A percentile compares a stretch with the other conserved stretches of the same genome.
phyloP scores from a whole-genome alignment of 2,113 vertebrate species.

The Sander lucioperca region DNA sequence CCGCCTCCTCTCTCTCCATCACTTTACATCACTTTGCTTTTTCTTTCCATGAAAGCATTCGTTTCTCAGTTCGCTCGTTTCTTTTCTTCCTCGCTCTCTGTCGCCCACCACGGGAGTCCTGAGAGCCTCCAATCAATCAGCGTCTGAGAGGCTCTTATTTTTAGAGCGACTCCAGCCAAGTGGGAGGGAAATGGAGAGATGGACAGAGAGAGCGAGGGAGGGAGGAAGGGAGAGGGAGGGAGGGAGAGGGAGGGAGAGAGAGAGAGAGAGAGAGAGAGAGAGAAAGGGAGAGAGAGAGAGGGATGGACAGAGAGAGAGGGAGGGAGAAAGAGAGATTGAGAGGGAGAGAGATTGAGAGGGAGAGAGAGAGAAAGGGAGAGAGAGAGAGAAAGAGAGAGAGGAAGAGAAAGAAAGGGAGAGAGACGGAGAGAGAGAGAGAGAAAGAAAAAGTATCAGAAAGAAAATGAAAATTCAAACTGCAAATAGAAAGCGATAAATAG shows the following conservation, averaged over 20 bases:
- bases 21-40: constrained; percentile 19
- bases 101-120: constrained; percentile 69
- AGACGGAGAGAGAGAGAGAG: not conserved
- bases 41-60: not conserved
- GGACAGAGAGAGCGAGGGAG: not conserved
- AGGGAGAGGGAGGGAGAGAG: not conserved
- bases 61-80: not conserved
- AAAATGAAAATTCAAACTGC: constrained; percentile 28
- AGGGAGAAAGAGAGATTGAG: no score
- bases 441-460: constrained; percentile 23
- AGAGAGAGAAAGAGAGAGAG: no score
- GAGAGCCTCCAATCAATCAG: constrained; percentile 79
- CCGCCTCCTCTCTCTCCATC: constrained; percentile 20
- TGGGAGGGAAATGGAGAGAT: constrained; percentile 59
- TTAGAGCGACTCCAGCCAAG: constrained; percentile 90
- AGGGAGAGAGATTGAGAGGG: no score
- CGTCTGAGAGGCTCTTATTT: constrained; percentile 75
- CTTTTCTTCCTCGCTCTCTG: constrained; percentile 32
- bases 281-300: no score
- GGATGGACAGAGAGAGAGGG: no score
- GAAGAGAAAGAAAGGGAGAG: no score
- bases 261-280: no score
- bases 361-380: no score
- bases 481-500: constrained; percentile 9
- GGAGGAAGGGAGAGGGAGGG: not conserved